These are phyloP conservation scores for Plebejus anna DNA, from an alignment of 2,888 invertebrate species.

Conservation along the genomic window DNA sequence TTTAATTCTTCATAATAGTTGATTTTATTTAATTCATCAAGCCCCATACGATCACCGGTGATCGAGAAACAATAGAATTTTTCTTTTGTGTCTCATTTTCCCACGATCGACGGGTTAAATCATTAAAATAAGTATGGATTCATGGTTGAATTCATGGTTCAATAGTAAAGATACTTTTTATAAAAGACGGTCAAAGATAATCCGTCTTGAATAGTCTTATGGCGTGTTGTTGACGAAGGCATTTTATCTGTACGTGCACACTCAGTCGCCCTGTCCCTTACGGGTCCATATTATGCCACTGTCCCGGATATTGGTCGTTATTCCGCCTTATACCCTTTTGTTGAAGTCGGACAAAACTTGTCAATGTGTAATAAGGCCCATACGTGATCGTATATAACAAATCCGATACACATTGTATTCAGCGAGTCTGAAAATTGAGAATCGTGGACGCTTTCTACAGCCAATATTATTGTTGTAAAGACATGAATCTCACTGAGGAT, in stretches of 20 bases:
- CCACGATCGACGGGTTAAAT: no score
- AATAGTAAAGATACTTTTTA: neutral
- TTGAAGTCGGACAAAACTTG: neutral
- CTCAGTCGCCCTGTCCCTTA: neutral
- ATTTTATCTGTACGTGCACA: conserved; percentile 15
- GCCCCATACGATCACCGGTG: no score
- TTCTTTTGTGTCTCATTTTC: no score
- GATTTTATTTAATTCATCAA: no score
- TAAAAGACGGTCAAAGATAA: neutral
- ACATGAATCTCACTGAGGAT: neutral
- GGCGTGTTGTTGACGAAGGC: neutral
- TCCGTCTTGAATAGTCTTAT: neutral
- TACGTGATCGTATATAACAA: conserved; percentile 14
- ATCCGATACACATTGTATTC: conserved; percentile 2
- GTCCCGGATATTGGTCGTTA: conserved; percentile 24
- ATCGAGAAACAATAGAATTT: no score
- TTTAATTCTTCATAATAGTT: no score
- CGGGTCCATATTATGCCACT: conserved; percentile 9
- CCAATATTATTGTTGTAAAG: neutral
- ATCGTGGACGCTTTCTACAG: neutral
- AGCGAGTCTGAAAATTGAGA: neutral
- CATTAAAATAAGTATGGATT: no score
- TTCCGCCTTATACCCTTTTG: conserved; percentile 19
- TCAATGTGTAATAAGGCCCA: neutral
- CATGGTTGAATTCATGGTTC: no score